Conservation (phyloP, 2,888 invertebrate species). For the Epirrhoe tristata region DNA sequence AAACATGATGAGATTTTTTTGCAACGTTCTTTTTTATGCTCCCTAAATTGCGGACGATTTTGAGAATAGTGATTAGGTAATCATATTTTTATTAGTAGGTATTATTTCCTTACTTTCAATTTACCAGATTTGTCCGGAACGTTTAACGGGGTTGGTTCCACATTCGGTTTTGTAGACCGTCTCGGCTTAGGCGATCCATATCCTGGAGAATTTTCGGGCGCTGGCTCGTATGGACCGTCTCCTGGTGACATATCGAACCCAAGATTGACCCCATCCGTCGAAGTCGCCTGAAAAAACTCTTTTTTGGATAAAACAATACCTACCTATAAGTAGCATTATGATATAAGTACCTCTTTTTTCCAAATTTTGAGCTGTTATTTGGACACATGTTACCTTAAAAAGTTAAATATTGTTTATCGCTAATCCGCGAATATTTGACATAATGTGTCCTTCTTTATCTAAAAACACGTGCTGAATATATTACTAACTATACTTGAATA, state of each 20-base stretch:
- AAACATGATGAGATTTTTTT: too few relatives aligned
- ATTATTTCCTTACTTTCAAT: slow-evolving; percentile 34
- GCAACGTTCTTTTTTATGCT: too few relatives aligned
- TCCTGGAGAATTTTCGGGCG: slow-evolving; percentile 1
- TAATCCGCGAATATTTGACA: too few relatives aligned
- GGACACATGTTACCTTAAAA: too few relatives aligned
- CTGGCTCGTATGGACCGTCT: slow-evolving; percentile 25
- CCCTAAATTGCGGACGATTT: neutral
- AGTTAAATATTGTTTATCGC: too few relatives aligned
- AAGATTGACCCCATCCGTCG: slow-evolving; percentile 32
- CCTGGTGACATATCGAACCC: slow-evolving; percentile 48
- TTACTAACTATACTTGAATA: neutral
- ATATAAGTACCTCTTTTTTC: too few relatives aligned
- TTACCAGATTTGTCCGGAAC: slow-evolving; percentile 35
- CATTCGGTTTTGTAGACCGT: slow-evolving; percentile 38
- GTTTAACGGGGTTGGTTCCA: slow-evolving; percentile 41
- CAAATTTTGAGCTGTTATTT: too few relatives aligned
- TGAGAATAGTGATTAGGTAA: neutral
- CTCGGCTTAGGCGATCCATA: slow-evolving; percentile 45
- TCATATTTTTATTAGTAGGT: neutral
- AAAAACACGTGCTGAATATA: neutral
- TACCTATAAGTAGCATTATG: too few relatives aligned
- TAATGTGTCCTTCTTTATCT: neutral
- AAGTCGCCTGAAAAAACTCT: slow-evolving; percentile 17
- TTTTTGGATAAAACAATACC: too few relatives aligned